Evolutionary conservation across 30 jellyfish, hydroid and myxozoan genomes (phyloP).

Genomic region (Nemopilema nomurai): DNA sequence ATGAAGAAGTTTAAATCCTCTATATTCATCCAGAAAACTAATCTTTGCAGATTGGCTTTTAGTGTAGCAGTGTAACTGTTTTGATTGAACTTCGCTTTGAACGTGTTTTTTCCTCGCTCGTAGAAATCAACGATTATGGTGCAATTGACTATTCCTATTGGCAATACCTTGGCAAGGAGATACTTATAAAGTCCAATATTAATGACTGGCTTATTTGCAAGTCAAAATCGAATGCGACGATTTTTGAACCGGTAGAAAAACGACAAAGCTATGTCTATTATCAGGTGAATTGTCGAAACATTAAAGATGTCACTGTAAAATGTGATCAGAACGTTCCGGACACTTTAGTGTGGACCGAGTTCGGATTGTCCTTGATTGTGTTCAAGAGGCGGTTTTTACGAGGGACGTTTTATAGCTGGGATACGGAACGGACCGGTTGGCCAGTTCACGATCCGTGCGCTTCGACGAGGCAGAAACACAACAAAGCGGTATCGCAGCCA

Average conservation of each 20-base stretch:
- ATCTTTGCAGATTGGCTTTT: neutral
- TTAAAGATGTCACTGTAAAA: slow-evolving; percentile 72
- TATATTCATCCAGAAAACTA: neutral
- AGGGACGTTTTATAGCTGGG: slow-evolving; percentile 87
- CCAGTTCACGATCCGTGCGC: slow-evolving; percentile 89
- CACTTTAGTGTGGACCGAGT: slow-evolving; percentile 75
- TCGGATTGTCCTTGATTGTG: slow-evolving; percentile 73
- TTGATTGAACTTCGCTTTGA: neutral
- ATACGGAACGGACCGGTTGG: slow-evolving; percentile 72
- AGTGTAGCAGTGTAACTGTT: neutral
- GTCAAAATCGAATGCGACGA: slow-evolving; percentile 57
- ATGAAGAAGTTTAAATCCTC: too few relatives aligned
- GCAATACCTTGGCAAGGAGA: slow-evolving; percentile 82
- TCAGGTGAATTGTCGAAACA: slow-evolving; percentile 55
- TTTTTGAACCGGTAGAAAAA: slow-evolving; percentile 60
- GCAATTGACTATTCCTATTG: slow-evolving; percentile 76
- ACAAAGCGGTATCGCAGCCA: slow-evolving; percentile 62
- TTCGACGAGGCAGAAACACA: slow-evolving; percentile 61
- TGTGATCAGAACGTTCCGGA: slow-evolving; percentile 77
- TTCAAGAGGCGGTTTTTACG: slow-evolving; percentile 53
- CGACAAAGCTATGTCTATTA: slow-evolving; percentile 40
- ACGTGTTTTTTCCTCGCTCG: too few relatives aligned
- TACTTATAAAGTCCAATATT: slow-evolving; percentile 69
- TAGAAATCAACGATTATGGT: slow-evolving; percentile 66
- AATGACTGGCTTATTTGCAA: slow-evolving; percentile 84